A percentile compares a stretch with the other conserved stretches of the same genome.
Conservation (phyloP, 2,113 vertebrate species). For the Ictidomys tridecemlineatus region DNA sequence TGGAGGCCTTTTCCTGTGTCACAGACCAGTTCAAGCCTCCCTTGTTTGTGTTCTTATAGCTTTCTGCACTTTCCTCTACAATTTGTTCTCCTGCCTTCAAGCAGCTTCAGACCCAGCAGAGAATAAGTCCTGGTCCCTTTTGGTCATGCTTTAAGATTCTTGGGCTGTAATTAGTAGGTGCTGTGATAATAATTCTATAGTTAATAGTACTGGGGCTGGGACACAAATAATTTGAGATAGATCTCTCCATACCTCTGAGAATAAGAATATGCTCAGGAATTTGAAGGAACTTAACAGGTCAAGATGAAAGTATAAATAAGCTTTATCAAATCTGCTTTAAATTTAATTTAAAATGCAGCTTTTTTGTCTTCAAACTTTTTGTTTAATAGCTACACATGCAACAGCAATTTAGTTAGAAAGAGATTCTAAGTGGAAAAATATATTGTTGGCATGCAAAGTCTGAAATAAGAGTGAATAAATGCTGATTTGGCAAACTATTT, state of each 20-base stretch:
- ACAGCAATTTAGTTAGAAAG: not conserved
- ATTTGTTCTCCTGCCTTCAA: not conserved
- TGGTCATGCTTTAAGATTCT: not conserved
- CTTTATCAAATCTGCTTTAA: conserved; percentile 18
- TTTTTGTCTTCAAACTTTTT: conserved; percentile 1
- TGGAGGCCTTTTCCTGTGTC: not conserved
- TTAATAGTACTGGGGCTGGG: not conserved
- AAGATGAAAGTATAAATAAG: not conserved
- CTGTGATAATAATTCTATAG: not conserved
- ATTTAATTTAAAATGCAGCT: conserved; percentile 54
- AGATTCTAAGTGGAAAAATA: conserved; percentile 39
- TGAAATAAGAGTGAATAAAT: conserved; percentile 62
- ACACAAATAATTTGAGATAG: not conserved
- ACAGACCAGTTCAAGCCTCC: not conserved
- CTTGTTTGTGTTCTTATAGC: not conserved
- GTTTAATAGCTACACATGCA: not conserved
- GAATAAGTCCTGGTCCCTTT: not conserved
- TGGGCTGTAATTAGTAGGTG: not conserved
- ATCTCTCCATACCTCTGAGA: not conserved
- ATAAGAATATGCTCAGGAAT: not conserved
- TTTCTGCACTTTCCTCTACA: not conserved
- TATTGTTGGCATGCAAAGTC: conserved; percentile 24
- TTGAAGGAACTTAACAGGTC: not conserved
- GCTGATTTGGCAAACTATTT: conserved; percentile 48
- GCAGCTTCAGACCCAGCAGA: not conserved